Base-by-base conservation (phyloP, 2,113 vertebrate genomes). In the Parotia lawesii region DNA sequence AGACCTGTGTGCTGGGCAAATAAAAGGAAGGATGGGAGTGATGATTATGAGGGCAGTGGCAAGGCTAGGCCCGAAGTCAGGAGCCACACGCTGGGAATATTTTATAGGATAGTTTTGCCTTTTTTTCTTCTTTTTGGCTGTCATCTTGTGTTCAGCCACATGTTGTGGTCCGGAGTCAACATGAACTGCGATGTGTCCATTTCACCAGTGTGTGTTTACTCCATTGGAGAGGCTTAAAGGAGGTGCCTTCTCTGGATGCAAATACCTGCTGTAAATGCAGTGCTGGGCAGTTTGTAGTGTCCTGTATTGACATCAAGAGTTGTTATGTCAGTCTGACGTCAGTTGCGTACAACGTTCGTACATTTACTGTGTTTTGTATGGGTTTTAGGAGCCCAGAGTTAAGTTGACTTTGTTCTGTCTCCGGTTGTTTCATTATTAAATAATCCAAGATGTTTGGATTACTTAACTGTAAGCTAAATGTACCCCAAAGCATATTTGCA, bases 321-420 rank as follows among this genome's bases (percentile, higher is more conserved):
- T 76, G 62, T 6, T 38, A 10, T 53, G 19, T 80, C 21, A 56
- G 1, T 60, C 15, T 60, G 27, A 48, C 2, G 0, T 73, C 51
- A 11, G 56, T 29, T 73, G 33, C 1, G 0, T 38, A 6, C 35
- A 48, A 27, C 2, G 4, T 71, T 89, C 4, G 0, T 35, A 44
- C 9, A 5, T 51, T 73, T 45, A 27, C 33, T 47, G 44, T 47
- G 25, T 40, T 65, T 51, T 60, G 7, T 67, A n/a, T 4, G 3
- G 0, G 6, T 72, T 90, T 76, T 65, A 54, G n/a, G 25, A 90
- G 42, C 17, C 6, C 1, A 47, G 51, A 67, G 3, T 78, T 81
- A 40, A 65, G 40, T 29, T 27, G 54, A 11, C 14, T 66, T 58
- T 54, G 10, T 74, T 87, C 60, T 73, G 19, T 61, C 64, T 76